These are phyloP conservation scores for Hermatobates lingyangjiaoensis DNA, from an alignment of 1,140 invertebrate genomes.

Conservation along the genomic window DNA sequence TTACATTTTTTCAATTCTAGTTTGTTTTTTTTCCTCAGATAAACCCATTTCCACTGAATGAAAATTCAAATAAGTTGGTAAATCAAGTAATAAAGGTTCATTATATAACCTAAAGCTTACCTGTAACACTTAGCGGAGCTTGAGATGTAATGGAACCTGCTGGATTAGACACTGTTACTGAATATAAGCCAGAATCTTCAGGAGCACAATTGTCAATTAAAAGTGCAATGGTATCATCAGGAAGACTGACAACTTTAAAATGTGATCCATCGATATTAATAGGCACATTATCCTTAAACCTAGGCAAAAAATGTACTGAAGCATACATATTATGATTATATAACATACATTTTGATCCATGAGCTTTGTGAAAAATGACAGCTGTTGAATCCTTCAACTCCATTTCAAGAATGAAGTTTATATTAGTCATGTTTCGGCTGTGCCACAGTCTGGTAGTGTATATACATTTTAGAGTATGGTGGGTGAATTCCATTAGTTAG, in stretches of 20 bases:
- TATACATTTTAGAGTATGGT: too few relatives aligned
- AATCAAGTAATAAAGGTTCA: too few relatives aligned
- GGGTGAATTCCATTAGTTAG: too few relatives aligned
- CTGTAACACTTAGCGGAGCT: slow-evolving; percentile 41
- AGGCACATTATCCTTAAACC: slow-evolving; percentile 50
- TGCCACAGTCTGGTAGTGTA: too few relatives aligned
- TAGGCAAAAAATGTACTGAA: slow-evolving; percentile 17
- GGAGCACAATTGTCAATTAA: slow-evolving; percentile 40
- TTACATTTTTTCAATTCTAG: background rate
- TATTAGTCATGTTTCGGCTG: too few relatives aligned
- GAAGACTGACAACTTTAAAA: slow-evolving; percentile 38
- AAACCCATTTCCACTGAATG: background rate
- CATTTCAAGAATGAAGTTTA: too few relatives aligned
- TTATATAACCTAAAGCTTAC: slow-evolving; percentile 11
- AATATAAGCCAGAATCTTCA: slow-evolving; percentile 55
- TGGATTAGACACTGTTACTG: slow-evolving; percentile 50
- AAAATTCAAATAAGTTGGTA: background rate
- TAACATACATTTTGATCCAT: too few relatives aligned
- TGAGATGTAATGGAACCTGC: slow-evolving; percentile 48
- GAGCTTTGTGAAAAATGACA: too few relatives aligned
- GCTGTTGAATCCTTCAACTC: too few relatives aligned
- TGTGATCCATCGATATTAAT: slow-evolving; percentile 51
- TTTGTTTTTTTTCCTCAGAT: background rate
- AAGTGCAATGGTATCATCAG: slow-evolving; percentile 45
- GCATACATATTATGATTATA: background rate